Evolutionary conservation across 1,140 invertebrate species (phyloP).

Genomic region (Nephotettix cincticeps): DNA sequence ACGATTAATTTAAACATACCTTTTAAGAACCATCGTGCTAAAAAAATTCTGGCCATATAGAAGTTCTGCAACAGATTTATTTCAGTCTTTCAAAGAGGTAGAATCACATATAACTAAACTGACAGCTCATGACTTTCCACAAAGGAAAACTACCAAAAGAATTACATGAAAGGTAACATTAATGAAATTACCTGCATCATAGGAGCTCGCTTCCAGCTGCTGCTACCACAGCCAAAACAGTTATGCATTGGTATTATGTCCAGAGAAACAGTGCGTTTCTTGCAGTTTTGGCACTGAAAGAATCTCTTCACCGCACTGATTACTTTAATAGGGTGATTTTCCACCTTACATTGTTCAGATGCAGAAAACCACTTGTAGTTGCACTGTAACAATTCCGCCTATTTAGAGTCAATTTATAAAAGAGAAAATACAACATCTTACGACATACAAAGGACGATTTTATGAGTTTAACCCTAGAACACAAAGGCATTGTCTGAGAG

Average conservation of each 20-base stretch:
- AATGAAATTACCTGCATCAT: constrained; percentile 59
- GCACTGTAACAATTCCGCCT: constrained; percentile 64
- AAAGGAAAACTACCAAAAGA: not conserved
- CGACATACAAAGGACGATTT: no score
- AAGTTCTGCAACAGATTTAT: not conserved
- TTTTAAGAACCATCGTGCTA: not conserved
- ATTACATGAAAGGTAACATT: not conserved
- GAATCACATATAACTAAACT: no score
- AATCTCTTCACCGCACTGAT: constrained; percentile 82
- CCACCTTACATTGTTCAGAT: constrained; percentile 78
- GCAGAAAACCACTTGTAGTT: constrained; percentile 87
- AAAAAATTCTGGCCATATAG: not conserved
- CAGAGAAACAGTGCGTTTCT: constrained; percentile 74
- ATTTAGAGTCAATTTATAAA: no score
- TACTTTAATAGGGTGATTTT: constrained; percentile 74
- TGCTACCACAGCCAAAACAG: constrained; percentile 75
- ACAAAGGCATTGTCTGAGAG: no score
- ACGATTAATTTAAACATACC: not conserved
- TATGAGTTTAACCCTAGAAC: no score
- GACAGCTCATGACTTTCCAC: no score
- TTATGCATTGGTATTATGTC: constrained; percentile 71
- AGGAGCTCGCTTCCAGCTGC: constrained; percentile 71
- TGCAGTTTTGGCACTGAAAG: constrained; percentile 87
- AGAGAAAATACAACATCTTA: no score
- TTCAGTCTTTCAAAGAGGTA: no score